These are phyloP conservation scores for Capromys pilorides DNA, from an alignment of 2,797 vertebrate genomes.

Conservation along the genomic window DNA sequence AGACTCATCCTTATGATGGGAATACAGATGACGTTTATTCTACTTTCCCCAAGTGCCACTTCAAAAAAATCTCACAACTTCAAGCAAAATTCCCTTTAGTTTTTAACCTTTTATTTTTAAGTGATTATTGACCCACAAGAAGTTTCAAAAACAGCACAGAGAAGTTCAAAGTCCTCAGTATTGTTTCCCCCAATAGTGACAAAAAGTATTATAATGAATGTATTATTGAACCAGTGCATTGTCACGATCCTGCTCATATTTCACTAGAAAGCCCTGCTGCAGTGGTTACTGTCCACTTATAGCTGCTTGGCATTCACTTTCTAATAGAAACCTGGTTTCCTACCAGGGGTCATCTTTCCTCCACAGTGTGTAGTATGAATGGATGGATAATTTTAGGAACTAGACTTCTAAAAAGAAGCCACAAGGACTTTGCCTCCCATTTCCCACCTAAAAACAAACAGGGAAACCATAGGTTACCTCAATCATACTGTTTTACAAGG, in stretches of 20 bases:
- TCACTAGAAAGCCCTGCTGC: background rate
- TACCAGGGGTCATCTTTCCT: background rate
- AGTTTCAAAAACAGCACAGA: slow-evolving; percentile 47
- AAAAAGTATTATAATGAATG: background rate
- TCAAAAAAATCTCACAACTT: background rate
- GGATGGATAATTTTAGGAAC: background rate
- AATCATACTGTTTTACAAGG: background rate
- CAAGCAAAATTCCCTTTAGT: background rate
- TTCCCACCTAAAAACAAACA: background rate
- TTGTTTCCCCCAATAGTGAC: too few relatives aligned
- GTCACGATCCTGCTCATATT: background rate
- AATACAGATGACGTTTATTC: background rate
- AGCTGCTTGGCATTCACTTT: background rate
- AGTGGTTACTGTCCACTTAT: background rate
- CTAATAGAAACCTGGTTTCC: background rate
- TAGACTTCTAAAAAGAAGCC: background rate
- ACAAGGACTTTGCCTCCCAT: background rate
- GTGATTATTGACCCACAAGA: background rate
- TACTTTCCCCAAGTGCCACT: background rate
- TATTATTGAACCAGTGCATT: background rate
- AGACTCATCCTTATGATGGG: background rate
- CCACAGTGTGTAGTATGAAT: background rate
- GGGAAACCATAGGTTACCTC: background rate
- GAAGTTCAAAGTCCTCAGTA: background rate
- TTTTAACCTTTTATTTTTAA: background rate